Evolutionary conservation across 2,113 vertebrate species (phyloP).

Genomic region (Capricornis sumatraensis): DNA sequence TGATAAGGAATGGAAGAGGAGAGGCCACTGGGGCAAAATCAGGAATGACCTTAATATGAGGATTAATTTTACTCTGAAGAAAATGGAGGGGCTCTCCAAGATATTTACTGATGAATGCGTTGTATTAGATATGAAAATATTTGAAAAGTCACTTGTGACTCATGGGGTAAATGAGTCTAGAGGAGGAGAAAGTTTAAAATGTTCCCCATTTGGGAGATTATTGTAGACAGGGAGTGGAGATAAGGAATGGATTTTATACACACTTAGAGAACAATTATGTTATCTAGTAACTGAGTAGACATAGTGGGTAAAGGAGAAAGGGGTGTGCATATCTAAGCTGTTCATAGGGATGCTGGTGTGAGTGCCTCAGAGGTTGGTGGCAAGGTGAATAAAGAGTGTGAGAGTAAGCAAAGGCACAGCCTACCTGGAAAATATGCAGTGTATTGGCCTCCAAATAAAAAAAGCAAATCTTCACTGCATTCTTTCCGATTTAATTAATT

Average conservation of each 20-base stretch:
- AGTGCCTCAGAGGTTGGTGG: background rate
- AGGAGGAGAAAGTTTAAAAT: background rate
- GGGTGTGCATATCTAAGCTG: accelerated
- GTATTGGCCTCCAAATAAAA: background rate
- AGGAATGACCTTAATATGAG: background rate
- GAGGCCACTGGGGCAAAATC: background rate
- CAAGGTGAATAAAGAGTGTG: background rate
- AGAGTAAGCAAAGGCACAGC: background rate
- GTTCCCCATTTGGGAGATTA: background rate
- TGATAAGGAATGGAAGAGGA: background rate
- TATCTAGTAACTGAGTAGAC: background rate
- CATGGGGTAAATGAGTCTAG: background rate
- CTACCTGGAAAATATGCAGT: background rate
- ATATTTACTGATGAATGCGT: background rate
- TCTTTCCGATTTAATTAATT: background rate
- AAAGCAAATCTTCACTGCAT: background rate
- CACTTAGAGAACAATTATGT: background rate
- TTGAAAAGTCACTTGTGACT: background rate
- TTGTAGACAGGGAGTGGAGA: background rate
- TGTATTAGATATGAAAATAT: background rate
- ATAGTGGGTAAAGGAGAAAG: background rate
- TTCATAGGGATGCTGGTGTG: background rate
- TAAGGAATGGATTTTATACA: background rate
- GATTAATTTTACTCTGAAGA: background rate
- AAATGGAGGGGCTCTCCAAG: background rate